Percentiles rank a stretch among this genome's conserved stretches.
phyloP scores from a whole-genome alignment of 2,113 vertebrate species.

The Arizona elegans region DNA sequence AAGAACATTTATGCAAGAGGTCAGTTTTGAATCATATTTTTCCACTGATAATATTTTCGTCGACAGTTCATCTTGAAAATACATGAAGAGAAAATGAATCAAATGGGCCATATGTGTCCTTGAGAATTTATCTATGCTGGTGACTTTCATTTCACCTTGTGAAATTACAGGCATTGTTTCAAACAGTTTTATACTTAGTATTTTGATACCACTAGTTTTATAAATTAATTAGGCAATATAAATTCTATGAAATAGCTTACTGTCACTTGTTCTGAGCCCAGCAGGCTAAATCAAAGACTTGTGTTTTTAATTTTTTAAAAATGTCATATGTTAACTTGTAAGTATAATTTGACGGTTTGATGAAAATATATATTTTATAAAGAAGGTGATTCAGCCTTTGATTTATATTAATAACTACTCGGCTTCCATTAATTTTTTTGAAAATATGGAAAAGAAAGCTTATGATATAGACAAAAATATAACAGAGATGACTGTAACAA shows the following conservation, averaged over 20 bases:
- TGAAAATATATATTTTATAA: background rate
- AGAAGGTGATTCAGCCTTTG: background rate
- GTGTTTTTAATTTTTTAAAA: background rate
- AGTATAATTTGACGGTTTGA: background rate
- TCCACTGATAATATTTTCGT: background rate
- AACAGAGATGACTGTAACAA: background rate
- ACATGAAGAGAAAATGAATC: conserved; percentile 1
- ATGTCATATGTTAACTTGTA: background rate
- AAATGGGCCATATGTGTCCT: background rate
- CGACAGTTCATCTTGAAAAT: background rate
- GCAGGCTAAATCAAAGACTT: background rate
- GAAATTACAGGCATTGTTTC: background rate
- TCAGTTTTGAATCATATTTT: conserved; percentile 11
- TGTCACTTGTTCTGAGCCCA: background rate
- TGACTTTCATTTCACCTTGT: background rate
- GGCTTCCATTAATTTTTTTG: background rate
- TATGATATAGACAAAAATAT: background rate
- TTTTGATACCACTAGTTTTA: background rate
- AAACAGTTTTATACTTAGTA: background rate
- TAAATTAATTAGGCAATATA: background rate
- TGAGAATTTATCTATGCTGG: background rate
- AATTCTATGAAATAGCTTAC: background rate
- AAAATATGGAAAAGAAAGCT: background rate
- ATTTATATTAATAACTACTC: background rate
- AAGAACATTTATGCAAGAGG: conserved; percentile 16